A percentile compares a stretch with the other conserved stretches of the same genome.
phyloP scores from a whole-genome alignment of 2,888 invertebrate genomes.

The Drosophila borealis region DNA sequence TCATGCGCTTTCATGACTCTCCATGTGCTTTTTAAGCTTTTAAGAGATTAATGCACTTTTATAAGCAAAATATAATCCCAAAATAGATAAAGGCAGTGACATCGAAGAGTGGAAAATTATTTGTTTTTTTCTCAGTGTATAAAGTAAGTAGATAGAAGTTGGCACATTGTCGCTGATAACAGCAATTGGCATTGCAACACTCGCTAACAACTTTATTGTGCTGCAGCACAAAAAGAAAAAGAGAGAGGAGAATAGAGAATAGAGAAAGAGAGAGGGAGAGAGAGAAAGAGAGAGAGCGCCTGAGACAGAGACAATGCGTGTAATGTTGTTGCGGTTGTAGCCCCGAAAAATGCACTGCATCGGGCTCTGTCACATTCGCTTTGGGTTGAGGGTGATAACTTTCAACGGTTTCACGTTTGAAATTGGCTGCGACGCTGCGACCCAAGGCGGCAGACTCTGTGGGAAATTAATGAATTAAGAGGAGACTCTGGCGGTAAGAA shows the following conservation, averaged over 20 bases:
- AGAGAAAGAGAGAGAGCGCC: background rate
- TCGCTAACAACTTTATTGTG: constrained; percentile 53
- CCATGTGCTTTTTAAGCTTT: too few species aligned
- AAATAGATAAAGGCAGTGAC: too few species aligned
- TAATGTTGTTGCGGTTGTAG: constrained; percentile 51
- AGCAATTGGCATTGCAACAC: constrained; percentile 47
- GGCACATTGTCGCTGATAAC: constrained; percentile 48
- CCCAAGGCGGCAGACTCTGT: constrained; percentile 57
- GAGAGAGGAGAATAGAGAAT: background rate
- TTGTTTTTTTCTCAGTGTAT: constrained; percentile 25
- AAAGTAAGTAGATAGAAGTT: constrained; percentile 24
- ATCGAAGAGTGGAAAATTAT: too few species aligned
- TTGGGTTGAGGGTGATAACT: constrained; percentile 73
- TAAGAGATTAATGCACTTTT: too few species aligned
- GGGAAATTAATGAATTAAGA: constrained; percentile 80
- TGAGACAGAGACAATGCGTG: constrained; percentile 40
- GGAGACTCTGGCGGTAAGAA: constrained; percentile 51
- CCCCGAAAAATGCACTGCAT: constrained; percentile 45
- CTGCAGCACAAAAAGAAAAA: constrained; percentile 2
- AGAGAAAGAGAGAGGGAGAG: background rate
- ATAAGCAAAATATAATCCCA: too few species aligned
- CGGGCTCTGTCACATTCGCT: constrained; percentile 44
- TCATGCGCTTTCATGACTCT: too few species aligned
- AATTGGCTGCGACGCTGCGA: constrained; percentile 64
- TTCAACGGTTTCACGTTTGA: constrained; percentile 78